Evolutionary conservation across 2,797 vertebrate genomes (phyloP), one percentile per base, ranked within the genome.

Genomic region (Chrosomus eos): DNA sequence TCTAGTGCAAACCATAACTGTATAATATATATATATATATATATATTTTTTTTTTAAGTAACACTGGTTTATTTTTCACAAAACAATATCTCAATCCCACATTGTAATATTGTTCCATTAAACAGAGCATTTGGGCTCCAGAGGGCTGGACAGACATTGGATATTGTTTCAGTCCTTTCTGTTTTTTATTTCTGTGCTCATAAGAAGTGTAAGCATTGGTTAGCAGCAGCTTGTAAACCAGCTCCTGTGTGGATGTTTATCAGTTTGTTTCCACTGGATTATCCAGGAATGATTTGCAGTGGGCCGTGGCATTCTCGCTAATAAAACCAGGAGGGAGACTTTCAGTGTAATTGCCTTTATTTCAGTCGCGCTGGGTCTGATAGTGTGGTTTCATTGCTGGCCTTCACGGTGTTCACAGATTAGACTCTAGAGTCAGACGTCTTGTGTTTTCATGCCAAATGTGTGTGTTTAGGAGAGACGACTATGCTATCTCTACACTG

Each of bases 191-290:
- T 86, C 48, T 83, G 82, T 3, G 80, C 40, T 82, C 53, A 11
- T 66, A 79, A 82, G 51, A 86, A 82, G 73, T 55, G 85, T 8
- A 82, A 58, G 67, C n/a, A 66, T 66, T 40, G 28, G 36, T 43
- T 36, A 51, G 38, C 74, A n/a, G 62, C 58, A 43, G 68, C 67
- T 83, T 66, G 70, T 87, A 86, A 89, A 87, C 26, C 13, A 28
- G 40, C 78, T 76, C 84, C 66, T 64, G 51, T 81, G 67, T 67
- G 74, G 75, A 84, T 82, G 78, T 88, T 86, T 88, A 86, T 80
- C 81, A 72, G 78, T 73, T 26, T 82, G 79, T 88, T 88, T 89
- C 88, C 87, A 88, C 70, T 78, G 88, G 60, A 75, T 83, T 67
- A 67, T 86, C 85, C 87, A 88, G 87, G 70, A 88, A 53, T 81